Conservation (phyloP, 2,888 invertebrate species). For the Synergus gifuensis region DNA sequence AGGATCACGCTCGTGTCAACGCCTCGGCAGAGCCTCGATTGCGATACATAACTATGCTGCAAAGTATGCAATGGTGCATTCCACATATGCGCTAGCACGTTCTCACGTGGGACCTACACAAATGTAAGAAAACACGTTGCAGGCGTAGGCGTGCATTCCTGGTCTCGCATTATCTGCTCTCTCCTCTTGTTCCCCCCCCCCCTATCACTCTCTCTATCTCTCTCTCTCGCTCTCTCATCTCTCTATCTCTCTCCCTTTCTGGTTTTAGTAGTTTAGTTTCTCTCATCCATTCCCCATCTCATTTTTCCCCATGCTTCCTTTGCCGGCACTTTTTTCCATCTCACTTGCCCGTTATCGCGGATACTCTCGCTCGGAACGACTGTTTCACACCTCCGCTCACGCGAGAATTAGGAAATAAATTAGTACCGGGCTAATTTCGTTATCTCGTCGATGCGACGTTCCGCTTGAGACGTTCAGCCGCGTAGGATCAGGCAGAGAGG, state of each 20-base stretch:
- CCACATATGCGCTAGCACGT: constrained; percentile 66
- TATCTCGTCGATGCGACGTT: constrained; percentile 70
- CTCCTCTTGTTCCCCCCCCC: constrained; percentile 54
- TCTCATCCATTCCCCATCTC: constrained; percentile 54
- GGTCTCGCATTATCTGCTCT: constrained; percentile 72
- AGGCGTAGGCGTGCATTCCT: constrained; percentile 76
- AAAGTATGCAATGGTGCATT: constrained; percentile 70
- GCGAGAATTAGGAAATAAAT: constrained; percentile 77
- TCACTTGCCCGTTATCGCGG: constrained; percentile 71
- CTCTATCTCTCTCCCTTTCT: constrained; percentile 39
- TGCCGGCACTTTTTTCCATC: constrained; percentile 40
- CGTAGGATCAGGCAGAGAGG: constrained; percentile 27
- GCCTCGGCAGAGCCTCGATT: constrained; percentile 59
- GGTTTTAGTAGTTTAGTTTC: constrained; percentile 33
- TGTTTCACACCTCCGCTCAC: constrained; percentile 77
- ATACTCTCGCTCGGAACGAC: constrained; percentile 72
- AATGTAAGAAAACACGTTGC: constrained; percentile 71
- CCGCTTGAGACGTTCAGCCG: constrained; percentile 61
- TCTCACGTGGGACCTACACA: constrained; percentile 70
- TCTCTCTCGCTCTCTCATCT: constrained; percentile 24
- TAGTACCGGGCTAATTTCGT: constrained; percentile 77
- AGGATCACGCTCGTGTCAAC: constrained; percentile 58
- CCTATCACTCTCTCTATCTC: constrained; percentile 47
- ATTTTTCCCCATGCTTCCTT: constrained; percentile 46
- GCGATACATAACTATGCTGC: constrained; percentile 67